Conservation (phyloP, 2,113 vertebrate species). For the Carlito syrichta region DNA sequence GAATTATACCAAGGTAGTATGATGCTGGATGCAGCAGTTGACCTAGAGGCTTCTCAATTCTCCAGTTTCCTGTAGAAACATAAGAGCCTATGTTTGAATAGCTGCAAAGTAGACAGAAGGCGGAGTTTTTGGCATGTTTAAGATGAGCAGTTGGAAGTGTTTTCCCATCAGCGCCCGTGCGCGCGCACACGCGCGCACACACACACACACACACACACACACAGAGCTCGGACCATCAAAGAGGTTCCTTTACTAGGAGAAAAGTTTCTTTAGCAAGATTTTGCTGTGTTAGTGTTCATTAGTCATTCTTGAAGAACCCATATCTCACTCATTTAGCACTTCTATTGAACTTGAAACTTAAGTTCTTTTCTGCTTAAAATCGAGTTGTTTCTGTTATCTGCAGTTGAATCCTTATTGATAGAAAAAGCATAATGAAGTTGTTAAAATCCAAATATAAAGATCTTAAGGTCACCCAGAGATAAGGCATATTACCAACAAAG, state of each 20-base stretch:
- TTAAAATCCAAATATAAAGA: constrained; percentile 11
- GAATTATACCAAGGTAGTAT: neutral
- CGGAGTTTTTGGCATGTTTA: too few relatives aligned
- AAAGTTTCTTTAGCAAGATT: neutral
- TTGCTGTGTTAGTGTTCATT: neutral
- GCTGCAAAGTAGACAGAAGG: too few relatives aligned
- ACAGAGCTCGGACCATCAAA: too few relatives aligned
- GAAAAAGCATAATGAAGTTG: neutral
- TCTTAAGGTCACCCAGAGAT: neutral
- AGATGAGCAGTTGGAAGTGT: too few relatives aligned
- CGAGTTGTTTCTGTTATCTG: neutral
- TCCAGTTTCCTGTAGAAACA: too few relatives aligned
- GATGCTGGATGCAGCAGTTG: neutral
- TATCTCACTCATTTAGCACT: neutral
- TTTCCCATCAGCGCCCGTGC: too few relatives aligned
- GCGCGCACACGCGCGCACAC: too few relatives aligned
- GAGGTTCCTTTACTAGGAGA: too few relatives aligned
- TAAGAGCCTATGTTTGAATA: too few relatives aligned
- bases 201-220: too few relatives aligned
- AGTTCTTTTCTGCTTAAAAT: neutral
- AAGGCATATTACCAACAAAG: neutral
- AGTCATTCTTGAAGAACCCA: neutral
- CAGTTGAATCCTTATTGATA: neutral
- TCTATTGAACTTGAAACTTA: neutral
- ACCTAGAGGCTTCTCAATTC: neutral